Evolutionary conservation across 1,140 invertebrate genomes (phyloP), one percentile per base, ranked within the genome.

Genomic region (Muscidifurax raptorellus): DNA sequence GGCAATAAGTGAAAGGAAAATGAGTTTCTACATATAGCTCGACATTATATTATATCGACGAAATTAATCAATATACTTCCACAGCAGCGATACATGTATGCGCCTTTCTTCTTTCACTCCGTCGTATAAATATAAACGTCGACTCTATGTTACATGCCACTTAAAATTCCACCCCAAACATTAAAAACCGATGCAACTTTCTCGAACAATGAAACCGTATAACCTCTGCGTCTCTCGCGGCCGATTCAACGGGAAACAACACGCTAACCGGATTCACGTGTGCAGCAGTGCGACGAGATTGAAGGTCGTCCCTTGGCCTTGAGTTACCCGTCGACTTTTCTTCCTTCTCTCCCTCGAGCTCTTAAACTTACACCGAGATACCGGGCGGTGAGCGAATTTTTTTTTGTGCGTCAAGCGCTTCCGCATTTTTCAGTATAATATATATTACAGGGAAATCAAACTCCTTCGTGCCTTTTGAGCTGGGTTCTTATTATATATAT

Each of bases 301-400:
- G 72, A 82, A 82, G 81, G 81, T 77, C 59, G n/a, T 76, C 74
- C 25, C 28, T 72, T 27, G 40, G 47, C 83, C 76, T 78, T 83
- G 82, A 77, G 27, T 22, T 12, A 32, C 0, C 25, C 18, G 2
- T 15, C 30, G 15, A 22, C 52, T 75, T n/a, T 9, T 82, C 22
- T 6, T 22, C 6, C 1, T 25, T 40, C 44, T 82, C 40, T 32
- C 9, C 5, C 40, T 22, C 44, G 22, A 1, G 18, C 18, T 40
- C 40, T 67, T n/a, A n/a, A n/a, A n/a, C n/a, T 80, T 44, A 10
- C 15, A 18, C 1, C 36, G 7, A 9, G 52, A 22, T 4, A 59
- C 15, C n/a, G n/a, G n/a, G 22, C 22, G 52, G 18, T 59, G 22
- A 22, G n/a, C 3, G 15, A 59, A 4, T 59, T 47, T 59, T 22